Conservation (phyloP, 1,140 invertebrate species). For the Diuraphis noxia region DNA sequence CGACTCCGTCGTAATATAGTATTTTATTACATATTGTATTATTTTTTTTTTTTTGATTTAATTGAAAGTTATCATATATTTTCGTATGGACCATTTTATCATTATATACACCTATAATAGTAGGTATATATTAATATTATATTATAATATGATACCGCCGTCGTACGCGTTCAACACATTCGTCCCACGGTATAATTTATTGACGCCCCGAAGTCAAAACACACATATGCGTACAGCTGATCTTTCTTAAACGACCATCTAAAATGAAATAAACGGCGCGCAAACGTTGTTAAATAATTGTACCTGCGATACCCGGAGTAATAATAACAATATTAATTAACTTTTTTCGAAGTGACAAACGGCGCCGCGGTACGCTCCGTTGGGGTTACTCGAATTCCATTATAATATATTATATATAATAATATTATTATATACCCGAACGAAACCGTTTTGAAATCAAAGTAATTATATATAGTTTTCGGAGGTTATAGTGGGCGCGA, state of each 20-base stretch:
- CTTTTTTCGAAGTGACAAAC: constrained; percentile 13
- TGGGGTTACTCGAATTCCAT: constrained; percentile 14
- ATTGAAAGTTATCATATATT: constrained; percentile 16
- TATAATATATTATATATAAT: neutral
- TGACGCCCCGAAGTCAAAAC: constrained; percentile 32
- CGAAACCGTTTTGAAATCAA: neutral
- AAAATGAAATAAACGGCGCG: constrained; percentile 19
- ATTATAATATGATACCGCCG: neutral
- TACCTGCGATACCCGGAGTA: neutral
- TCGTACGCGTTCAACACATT: constrained; percentile 9
- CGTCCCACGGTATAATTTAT: constrained; percentile 46
- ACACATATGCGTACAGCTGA: neutral
- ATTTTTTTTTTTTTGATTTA: neutral
- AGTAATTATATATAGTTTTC: constrained; percentile 37
- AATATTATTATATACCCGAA: neutral
- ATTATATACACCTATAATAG: neutral
- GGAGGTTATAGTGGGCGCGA: constrained; percentile 15
- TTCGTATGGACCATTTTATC: neutral
- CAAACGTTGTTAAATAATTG: neutral
- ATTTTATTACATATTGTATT: neutral
- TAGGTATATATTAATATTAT: no score
- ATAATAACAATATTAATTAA: constrained; percentile 39
- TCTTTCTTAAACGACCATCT: neutral
- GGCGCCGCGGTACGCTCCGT: neutral
- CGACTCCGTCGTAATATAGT: neutral